Evolutionary conservation across 2,888 invertebrate species (phyloP), one percentile per base, ranked within the genome.

Genomic region (Dorcus hopei): DNA sequence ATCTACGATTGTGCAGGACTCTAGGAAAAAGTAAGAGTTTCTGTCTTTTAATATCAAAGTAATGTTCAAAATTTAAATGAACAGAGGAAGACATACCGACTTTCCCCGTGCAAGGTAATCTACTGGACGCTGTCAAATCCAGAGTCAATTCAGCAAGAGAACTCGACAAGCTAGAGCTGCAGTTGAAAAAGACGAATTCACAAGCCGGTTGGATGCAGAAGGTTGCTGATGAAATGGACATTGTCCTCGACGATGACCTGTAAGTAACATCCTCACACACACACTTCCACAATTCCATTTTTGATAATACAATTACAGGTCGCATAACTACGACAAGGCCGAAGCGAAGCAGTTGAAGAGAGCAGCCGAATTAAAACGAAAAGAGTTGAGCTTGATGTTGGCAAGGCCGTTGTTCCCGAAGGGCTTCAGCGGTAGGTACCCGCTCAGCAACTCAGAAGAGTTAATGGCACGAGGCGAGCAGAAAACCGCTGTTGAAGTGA

Each of bases 221-320:
- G 73, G 89, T 90, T 1, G 93, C 94, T 0, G 84, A 87, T 63
- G 95, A 96, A 65, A 91, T 95, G 88, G 97, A 97, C 76, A 89
- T 96, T 69, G 86, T 97, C 59, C 79, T 96, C 2, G 95, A 95
- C 69, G 90, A 93, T 41, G 87, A 71, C 4, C 26, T 33, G 26
- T 33, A 33, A 33, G 74, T 76, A 75, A 63, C 62, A 33, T 6
- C 26, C 26, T 33, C 26, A 4, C 26, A 33, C 26, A 67, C 7
- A 64, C 65, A 67, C 7, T 38, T 3, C 8, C 16, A 33, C 40
- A 52, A 26, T n/a, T 6, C 9, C 9, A 4, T 41, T 6, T 19
- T 45, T 19, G 23, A 40, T 19, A 9, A 26, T 51, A 49, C 14
- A 33, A 5, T 49, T 54, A 38, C 26, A 48, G 39, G 16, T 56